phyloP scores from a whole-genome alignment of 2,797 vertebrate genomes.

The Acrossocheilus wenchowensis region DNA sequence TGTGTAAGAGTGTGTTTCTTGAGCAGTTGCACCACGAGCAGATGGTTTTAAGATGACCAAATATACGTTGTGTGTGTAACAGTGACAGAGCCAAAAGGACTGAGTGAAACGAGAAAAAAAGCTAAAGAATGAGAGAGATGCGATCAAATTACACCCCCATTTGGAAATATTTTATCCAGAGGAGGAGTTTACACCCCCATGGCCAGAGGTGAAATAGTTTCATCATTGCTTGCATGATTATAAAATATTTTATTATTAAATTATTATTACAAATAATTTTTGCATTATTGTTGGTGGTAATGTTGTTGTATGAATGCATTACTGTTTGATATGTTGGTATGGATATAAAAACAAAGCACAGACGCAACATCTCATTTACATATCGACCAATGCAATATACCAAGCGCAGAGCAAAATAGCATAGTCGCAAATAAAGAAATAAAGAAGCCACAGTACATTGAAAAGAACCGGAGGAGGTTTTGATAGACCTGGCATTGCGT shows the following conservation, averaged over 20 bases:
- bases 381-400: no score
- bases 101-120: not conserved
- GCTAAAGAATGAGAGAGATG: not conserved
- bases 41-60: conserved; percentile 21
- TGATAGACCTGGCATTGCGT: no score
- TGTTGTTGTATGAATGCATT: not conserved
- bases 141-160: not conserved
- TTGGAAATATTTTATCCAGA: not conserved
- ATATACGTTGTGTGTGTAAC: not conserved
- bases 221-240: not conserved
- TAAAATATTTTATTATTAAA: not conserved
- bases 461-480: no score
- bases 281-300: not conserved
- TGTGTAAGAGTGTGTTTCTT: not conserved
- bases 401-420: no score
- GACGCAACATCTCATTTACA: no score
- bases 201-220: not conserved
- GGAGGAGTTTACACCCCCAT: not conserved
- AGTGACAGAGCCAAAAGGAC: not conserved
- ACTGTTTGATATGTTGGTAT: not conserved
- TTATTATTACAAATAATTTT: not conserved
- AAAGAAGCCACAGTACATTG: no score
- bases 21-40: not conserved
- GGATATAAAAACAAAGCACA: no score
- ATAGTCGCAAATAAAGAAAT: no score